Conservation (phyloP, 1,140 invertebrate species). For the Notospermus geniculatus region DNA sequence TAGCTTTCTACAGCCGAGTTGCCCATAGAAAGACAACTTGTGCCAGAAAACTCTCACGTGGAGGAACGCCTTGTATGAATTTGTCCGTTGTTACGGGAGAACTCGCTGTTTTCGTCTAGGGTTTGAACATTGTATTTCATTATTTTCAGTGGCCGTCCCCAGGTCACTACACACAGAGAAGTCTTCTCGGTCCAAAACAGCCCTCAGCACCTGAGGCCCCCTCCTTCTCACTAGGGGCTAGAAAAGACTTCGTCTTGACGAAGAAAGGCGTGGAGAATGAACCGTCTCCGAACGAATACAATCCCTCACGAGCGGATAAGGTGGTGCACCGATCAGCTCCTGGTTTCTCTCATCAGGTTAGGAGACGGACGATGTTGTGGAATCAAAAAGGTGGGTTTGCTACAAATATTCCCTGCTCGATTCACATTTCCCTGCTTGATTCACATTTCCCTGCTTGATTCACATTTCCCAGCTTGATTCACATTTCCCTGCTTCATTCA, state of each 20-base stretch:
- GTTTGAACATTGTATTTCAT: not conserved
- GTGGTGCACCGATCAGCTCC: slow-evolving; percentile 26
- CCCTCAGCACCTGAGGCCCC: slow-evolving; percentile 27
- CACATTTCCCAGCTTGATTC: too few species aligned
- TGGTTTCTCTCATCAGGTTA: slow-evolving; percentile 36
- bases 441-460: too few species aligned
- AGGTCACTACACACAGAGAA: slow-evolving; percentile 24
- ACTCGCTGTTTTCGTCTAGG: too few species aligned
- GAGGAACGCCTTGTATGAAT: too few species aligned
- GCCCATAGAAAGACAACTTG: too few species aligned
- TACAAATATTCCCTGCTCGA: too few species aligned
- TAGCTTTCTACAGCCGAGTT: too few species aligned
- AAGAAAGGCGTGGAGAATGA: slow-evolving; percentile 33
- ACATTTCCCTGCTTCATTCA: too few species aligned
- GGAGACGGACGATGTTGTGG: slow-evolving; percentile 12
- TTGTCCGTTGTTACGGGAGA: too few species aligned
- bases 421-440: too few species aligned
- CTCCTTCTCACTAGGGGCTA: slow-evolving; percentile 29
- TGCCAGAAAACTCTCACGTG: too few species aligned
- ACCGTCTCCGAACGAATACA: slow-evolving; percentile 41
- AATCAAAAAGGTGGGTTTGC: too few species aligned
- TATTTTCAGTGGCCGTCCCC: slow-evolving; percentile 39
- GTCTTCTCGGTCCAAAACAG: slow-evolving; percentile 30
- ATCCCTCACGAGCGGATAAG: slow-evolving; percentile 33
- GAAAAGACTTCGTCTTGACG: slow-evolving; percentile 20